These are phyloP conservation scores for Omphaloscelis lunosa DNA, from an alignment of 2,888 invertebrate species.

Conservation along the genomic window DNA sequence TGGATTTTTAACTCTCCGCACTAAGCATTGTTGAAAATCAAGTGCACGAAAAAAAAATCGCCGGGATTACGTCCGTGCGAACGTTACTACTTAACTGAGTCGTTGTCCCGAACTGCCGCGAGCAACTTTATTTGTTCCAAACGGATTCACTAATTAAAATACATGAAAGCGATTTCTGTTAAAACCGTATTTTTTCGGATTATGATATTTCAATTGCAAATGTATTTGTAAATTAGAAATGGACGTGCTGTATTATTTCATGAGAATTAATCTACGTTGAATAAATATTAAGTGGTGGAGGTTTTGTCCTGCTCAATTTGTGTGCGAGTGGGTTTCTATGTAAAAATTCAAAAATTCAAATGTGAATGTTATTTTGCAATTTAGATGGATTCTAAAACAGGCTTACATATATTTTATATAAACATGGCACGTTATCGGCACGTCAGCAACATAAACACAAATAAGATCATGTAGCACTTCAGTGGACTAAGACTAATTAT, in stretches of 20 bases:
- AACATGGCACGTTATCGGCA: not conserved
- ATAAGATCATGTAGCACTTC: not conserved
- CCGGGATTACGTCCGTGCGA: too few species aligned
- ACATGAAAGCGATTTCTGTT: conserved; percentile 46
- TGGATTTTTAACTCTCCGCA: too few species aligned
- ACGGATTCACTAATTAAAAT: conserved; percentile 50
- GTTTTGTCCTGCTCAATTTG: conserved; percentile 9
- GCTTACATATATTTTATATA: too few species aligned
- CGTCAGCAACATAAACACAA: not conserved
- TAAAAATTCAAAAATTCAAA: not conserved
- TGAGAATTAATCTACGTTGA: conserved; percentile 37
- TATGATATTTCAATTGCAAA: conserved; percentile 60
- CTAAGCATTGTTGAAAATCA: too few species aligned
- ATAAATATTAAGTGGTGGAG: conserved; percentile 37
- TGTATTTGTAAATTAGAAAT: conserved; percentile 56
- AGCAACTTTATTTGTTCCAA: conserved; percentile 37
- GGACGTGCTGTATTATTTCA: conserved; percentile 42
- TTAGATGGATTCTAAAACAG: not conserved
- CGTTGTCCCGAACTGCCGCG: not conserved
- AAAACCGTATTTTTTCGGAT: conserved; percentile 43
- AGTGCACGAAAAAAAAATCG: too few species aligned
- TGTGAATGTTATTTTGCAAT: conserved; percentile 20
- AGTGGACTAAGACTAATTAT: not conserved
- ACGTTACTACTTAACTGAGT: too few species aligned
- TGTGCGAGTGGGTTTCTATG: conserved; percentile 1